phyloP scores from a whole-genome alignment of 2,113 vertebrate genomes.

The Festucalex cinctus region DNA sequence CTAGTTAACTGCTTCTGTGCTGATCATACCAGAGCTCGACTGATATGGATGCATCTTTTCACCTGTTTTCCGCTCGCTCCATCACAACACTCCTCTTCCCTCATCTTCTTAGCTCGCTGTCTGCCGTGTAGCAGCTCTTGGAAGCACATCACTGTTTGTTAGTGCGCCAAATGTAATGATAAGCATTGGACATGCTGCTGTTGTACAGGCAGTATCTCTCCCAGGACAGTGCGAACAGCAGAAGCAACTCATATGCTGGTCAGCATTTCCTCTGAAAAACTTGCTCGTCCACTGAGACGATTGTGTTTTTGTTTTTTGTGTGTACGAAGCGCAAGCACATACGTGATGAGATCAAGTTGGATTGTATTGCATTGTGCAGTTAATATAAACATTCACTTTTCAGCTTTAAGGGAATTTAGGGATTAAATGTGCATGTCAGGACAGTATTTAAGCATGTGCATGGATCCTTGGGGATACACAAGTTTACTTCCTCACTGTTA shows the following conservation, averaged over 20 bases:
- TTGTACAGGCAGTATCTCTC: constrained; percentile 52
- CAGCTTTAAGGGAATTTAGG: constrained; percentile 16
- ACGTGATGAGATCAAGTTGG: constrained; percentile 13
- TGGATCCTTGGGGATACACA: constrained; percentile 21
- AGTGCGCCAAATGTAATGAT: constrained; percentile 59
- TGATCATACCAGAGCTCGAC: constrained; percentile 41
- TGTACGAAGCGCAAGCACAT: constrained; percentile 24
- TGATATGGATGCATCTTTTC: constrained; percentile 33
- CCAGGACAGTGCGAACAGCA: constrained; percentile 53
- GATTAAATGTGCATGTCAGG: constrained; percentile 29
- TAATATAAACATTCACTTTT: constrained; percentile 10
- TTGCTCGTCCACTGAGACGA: constrained; percentile 55
- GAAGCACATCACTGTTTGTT: constrained; percentile 54
- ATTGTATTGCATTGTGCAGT: not conserved
- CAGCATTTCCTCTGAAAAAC: constrained; percentile 69
- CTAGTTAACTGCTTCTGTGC: constrained; percentile 37
- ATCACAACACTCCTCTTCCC: not conserved
- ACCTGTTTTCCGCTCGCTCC: constrained; percentile 15
- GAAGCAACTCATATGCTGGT: constrained; percentile 59
- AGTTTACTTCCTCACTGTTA: not conserved
- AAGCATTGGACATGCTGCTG: constrained; percentile 46
- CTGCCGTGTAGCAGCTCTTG: constrained; percentile 33
- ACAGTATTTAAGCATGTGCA: constrained; percentile 21
- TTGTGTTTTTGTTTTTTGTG: constrained; percentile 34
- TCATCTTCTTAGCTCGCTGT: not conserved